Conservation (phyloP, 2,888 invertebrate species). For the Caenorhabditis sinica region DNA sequence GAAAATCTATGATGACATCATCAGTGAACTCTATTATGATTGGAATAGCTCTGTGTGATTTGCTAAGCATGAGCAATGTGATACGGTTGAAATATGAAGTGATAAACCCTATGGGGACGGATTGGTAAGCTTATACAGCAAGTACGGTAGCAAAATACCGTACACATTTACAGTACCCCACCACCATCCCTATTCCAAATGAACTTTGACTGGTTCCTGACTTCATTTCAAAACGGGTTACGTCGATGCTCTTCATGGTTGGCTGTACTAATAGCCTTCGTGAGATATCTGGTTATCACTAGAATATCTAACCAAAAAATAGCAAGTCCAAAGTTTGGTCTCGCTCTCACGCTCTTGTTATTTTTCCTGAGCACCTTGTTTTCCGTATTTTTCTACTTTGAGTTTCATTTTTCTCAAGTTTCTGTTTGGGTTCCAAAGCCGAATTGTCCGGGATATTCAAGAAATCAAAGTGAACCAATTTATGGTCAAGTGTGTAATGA, state of each 20-base stretch:
- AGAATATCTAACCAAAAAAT: not conserved
- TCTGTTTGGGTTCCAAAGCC: not conserved
- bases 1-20: constrained; percentile 43
- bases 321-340: not conserved
- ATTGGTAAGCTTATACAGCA: constrained; percentile 5
- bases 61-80: constrained; percentile 2
- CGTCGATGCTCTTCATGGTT: constrained; percentile 46
- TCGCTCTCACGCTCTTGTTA: not conserved
- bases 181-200: constrained; percentile 1
- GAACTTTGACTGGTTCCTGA: constrained; percentile 14
- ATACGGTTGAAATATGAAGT: not conserved
- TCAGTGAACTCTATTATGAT: constrained; percentile 40
- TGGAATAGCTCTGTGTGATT: constrained; percentile 39
- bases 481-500: constrained; percentile 7
- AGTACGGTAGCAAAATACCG: no score
- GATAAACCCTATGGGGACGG: constrained; percentile 7
- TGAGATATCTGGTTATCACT: constrained; percentile 14
- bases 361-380: constrained; percentile 6
- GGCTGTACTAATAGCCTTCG: constrained; percentile 23
- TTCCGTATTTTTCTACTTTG: constrained; percentile 3
- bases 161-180: constrained; percentile 37
- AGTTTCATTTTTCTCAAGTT: constrained; percentile 1
- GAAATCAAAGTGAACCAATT: not conserved
- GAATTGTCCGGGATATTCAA: not conserved
- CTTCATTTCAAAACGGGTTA: constrained; percentile 15